Evolutionary conservation across 1,140 invertebrate species (phyloP).

Genomic region (Diorhabda elongata): DNA sequence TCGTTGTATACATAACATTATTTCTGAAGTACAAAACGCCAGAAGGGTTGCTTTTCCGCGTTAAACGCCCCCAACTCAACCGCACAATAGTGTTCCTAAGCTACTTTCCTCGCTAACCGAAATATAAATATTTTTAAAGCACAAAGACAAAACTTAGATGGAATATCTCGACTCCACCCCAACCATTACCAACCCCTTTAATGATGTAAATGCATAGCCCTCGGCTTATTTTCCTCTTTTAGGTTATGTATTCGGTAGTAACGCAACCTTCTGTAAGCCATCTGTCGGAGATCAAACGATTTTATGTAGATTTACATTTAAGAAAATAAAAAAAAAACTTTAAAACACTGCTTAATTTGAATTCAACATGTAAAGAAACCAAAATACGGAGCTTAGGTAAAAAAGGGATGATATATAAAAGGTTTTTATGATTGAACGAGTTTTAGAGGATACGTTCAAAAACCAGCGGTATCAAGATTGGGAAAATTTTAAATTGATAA

Average conservation of each 20-base stretch:
- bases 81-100: slow-evolving; percentile 17
- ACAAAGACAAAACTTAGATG: slow-evolving; percentile 45
- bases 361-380: slow-evolving; percentile 38
- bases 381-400: slow-evolving; percentile 28
- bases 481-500: too few species aligned
- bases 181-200: slow-evolving; percentile 37
- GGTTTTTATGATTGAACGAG: slow-evolving; percentile 8
- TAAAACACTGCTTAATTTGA: slow-evolving; percentile 42
- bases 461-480: too few species aligned
- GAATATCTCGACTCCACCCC: slow-evolving; percentile 38
- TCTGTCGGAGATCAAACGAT: slow-evolving; percentile 40
- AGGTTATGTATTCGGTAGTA: slow-evolving; percentile 19
- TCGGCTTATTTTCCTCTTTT: slow-evolving; percentile 24
- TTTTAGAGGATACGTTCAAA: background rate
- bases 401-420: slow-evolving; percentile 10
- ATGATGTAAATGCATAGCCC: slow-evolving; percentile 40
- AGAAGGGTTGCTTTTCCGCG: slow-evolving; percentile 5
- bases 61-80: slow-evolving; percentile 15
- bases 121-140: slow-evolving; percentile 43
- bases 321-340: slow-evolving; percentile 41
- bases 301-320: slow-evolving; percentile 42
- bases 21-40: slow-evolving; percentile 1
- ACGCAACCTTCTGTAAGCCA: slow-evolving; percentile 34
- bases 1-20: background rate
- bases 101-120: slow-evolving; percentile 21